phyloP scores from a whole-genome alignment of 2,888 invertebrate genomes.

The Acronicta alni region DNA sequence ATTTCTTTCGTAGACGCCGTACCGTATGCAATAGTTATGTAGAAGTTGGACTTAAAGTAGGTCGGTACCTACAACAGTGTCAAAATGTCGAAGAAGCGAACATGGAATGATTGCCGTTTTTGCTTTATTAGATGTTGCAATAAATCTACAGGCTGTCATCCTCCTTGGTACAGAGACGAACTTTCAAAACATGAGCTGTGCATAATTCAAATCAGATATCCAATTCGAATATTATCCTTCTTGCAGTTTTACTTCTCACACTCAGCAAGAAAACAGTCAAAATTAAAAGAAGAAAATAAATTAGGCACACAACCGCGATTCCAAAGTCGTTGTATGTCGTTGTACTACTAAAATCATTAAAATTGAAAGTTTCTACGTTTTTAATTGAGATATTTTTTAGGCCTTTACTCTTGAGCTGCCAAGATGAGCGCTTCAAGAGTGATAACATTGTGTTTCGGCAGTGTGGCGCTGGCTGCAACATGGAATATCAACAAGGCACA shows the following conservation, averaged over 20 bases:
- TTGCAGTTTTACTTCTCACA: background rate
- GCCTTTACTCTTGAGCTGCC: background rate
- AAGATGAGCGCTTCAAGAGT: no score
- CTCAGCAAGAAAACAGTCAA: constrained; percentile 12
- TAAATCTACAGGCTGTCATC: constrained; percentile 3
- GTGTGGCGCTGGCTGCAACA: constrained; percentile 52
- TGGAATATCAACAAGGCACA: constrained; percentile 31
- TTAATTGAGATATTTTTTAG: background rate
- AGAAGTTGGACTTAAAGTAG: no score
- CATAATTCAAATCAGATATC: background rate
- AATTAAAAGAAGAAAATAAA: constrained; percentile 7
- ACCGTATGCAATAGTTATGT: constrained; percentile 49
- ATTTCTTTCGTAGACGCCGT: constrained; percentile 42
- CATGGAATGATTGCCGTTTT: constrained; percentile 15
- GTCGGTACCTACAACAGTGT: no score
- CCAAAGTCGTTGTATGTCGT: constrained; percentile 4
- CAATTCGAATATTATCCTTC: background rate
- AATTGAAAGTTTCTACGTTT: constrained; percentile 1
- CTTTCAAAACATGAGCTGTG: background rate
- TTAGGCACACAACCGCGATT: background rate
- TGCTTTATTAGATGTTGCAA: constrained; percentile 30
- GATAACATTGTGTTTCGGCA: constrained; percentile 20
- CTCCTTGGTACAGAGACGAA: background rate
- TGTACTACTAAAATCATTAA: constrained; percentile 10
- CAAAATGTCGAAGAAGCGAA: no score